These are phyloP conservation scores for Melinaea menophilus DNA, from an alignment of 2,888 invertebrate genomes.

Conservation along the genomic window DNA sequence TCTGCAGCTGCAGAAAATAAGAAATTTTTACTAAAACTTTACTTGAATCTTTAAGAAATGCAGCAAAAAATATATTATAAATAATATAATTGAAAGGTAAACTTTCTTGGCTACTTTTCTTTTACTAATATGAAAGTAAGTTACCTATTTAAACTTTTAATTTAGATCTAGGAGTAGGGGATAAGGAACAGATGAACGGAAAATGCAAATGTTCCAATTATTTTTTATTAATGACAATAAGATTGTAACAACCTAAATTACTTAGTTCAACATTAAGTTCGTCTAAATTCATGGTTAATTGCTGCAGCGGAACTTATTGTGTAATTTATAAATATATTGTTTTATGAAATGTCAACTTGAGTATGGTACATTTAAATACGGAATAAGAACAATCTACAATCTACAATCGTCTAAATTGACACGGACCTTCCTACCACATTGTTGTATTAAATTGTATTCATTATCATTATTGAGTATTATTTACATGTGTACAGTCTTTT, in stretches of 20 bases:
- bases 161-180: no score
- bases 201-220: conserved; percentile 30
- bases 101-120: no score
- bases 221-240: conserved; percentile 44
- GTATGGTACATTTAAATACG: conserved; percentile 8
- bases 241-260: conserved; percentile 48
- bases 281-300: conserved; percentile 40
- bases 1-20: no score
- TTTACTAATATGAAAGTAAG: no score
- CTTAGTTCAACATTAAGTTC: conserved; percentile 43
- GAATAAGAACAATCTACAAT: conserved; percentile 12
- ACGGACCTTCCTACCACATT: conserved; percentile 45
- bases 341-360: conserved; percentile 36
- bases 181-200: background rate
- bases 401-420: conserved; percentile 37
- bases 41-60: no score
- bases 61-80: no score
- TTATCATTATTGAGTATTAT: conserved; percentile 76
- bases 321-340: conserved; percentile 25
- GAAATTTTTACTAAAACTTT: no score
- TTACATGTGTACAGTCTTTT: conserved; percentile 78
- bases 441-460: conserved; percentile 47
- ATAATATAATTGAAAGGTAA: no score
- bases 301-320: conserved; percentile 33
- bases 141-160: no score